Conservation (phyloP, 2,797 vertebrate genomes). For the Telmatherina bonti region DNA sequence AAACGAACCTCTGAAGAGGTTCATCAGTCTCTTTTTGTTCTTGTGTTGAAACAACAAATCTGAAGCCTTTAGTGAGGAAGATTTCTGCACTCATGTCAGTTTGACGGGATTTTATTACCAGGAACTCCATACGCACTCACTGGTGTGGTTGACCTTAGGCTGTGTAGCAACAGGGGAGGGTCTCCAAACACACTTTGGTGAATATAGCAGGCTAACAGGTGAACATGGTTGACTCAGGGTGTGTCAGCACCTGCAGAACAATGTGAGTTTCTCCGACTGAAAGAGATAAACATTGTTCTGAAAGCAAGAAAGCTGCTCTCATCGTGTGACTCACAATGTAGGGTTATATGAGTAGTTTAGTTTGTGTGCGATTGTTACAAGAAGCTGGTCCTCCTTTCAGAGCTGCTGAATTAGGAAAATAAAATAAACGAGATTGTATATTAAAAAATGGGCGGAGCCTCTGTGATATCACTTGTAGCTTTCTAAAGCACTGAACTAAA, state of each 20-base stretch:
- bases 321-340: slow-evolving; percentile 12
- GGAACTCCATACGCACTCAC: not conserved
- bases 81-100: not conserved
- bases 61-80: not conserved
- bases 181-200: slow-evolving; percentile 25
- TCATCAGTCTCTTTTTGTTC: not conserved
- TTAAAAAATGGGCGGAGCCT: too few relatives aligned
- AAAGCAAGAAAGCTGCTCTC: slow-evolving; percentile 17
- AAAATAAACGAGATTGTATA: too few relatives aligned
- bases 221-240: slow-evolving; percentile 38
- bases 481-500: too few relatives aligned
- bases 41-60: not conserved
- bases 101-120: not conserved
- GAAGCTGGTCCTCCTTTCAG: not conserved
- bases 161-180: slow-evolving; percentile 5
- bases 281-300: not conserved
- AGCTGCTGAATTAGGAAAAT: not conserved
- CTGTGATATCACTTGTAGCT: too few relatives aligned
- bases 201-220: not conserved
- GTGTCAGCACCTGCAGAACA: slow-evolving; percentile 40
- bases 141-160: slow-evolving; percentile 12
- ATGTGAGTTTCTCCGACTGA: slow-evolving; percentile 21
- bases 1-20: not conserved
- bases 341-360: not conserved
- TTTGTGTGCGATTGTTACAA: not conserved